Conservation (phyloP, 2,113 vertebrate species). For the Aspiorhynchus laticeps region DNA sequence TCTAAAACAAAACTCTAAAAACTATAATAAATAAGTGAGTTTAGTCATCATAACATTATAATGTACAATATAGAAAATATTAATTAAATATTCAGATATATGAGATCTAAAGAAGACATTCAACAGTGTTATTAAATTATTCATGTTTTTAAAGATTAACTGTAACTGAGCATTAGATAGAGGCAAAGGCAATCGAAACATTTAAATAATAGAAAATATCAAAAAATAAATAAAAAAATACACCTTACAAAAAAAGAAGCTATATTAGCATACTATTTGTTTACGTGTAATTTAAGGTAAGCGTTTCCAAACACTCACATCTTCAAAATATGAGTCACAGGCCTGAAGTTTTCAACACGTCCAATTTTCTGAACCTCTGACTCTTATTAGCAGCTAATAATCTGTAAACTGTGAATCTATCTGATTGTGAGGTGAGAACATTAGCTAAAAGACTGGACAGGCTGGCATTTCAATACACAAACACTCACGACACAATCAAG, state of each 20-base stretch:
- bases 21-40: background rate
- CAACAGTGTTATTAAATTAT: background rate
- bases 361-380: constrained; percentile 23
- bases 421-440: constrained; percentile 7
- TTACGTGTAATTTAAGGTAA: no score
- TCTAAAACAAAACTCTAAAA: background rate
- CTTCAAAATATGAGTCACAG: constrained; percentile 28
- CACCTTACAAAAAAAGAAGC: no score
- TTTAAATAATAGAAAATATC: no score
- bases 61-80: background rate
- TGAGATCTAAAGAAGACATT: background rate
- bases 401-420: constrained; percentile 17
- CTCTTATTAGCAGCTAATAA: constrained; percentile 42
- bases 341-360: constrained; percentile 1
- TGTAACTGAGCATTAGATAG: background rate
- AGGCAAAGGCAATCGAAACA: no score
- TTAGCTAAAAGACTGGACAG: background rate
- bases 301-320: background rate
- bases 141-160: background rate
- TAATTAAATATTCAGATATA: background rate
- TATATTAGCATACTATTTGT: no score
- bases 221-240: no score
- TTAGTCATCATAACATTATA: background rate
- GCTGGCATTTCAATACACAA: constrained; percentile 28
- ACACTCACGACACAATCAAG: constrained; percentile 22